phyloP scores from a whole-genome alignment of 1,140 invertebrate species.

The Heliconius eleuchia region DNA sequence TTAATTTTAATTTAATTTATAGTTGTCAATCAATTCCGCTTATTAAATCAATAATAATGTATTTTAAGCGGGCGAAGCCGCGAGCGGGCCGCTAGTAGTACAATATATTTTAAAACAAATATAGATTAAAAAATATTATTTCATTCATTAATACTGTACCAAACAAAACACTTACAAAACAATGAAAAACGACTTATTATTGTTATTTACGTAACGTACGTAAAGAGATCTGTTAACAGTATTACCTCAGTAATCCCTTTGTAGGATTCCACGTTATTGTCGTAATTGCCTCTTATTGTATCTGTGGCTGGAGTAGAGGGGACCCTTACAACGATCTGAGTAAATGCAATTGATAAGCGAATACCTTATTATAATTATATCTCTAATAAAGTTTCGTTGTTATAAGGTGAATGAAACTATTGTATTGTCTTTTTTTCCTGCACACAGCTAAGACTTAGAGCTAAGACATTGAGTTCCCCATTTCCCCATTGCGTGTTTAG shows the following conservation, averaged over 20 bases:
- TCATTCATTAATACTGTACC: background rate
- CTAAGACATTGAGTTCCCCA: too few species aligned
- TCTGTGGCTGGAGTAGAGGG: background rate
- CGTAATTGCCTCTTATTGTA: constrained; percentile 3
- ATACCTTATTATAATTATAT: background rate
- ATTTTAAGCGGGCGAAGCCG: too few species aligned
- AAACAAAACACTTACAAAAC: background rate
- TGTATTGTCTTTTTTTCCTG: background rate
- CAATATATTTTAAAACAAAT: too few species aligned
- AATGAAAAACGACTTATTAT: background rate
- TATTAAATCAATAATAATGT: too few species aligned
- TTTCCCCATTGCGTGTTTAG: too few species aligned
- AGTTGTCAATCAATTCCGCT: too few species aligned
- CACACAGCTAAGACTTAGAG: too few species aligned
- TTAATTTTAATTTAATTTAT: too few species aligned
- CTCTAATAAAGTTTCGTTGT: background rate
- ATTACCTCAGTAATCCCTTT: background rate
- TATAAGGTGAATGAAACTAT: background rate
- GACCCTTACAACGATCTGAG: background rate
- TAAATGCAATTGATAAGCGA: constrained; percentile 4
- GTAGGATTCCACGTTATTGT: background rate
- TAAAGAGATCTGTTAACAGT: background rate
- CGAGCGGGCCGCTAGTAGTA: too few species aligned
- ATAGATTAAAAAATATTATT: too few species aligned
- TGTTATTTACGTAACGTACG: background rate